Percentiles rank a stretch among this genome's conserved stretches.
These are phyloP conservation scores for Scaptomyza caliginosa DNA, from an alignment of 2,888 invertebrate genomes.

Conservation along the genomic window DNA sequence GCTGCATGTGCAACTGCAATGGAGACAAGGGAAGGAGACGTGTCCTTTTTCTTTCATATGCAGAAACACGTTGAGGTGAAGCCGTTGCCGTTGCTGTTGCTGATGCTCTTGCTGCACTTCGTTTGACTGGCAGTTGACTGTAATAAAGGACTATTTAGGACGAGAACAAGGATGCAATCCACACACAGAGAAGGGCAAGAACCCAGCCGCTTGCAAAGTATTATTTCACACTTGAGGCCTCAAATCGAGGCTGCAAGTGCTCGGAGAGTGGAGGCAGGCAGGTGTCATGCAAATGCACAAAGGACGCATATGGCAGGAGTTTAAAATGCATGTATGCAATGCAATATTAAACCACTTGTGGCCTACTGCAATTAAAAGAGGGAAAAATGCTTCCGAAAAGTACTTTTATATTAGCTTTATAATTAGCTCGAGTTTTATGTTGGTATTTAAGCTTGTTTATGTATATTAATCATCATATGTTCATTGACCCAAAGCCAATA, in stretches of 20 bases:
- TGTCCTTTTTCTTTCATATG: slow-evolving; percentile 47
- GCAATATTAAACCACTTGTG: slow-evolving; percentile 35
- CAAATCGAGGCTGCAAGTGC: slow-evolving; percentile 47
- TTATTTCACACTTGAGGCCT: slow-evolving; percentile 70
- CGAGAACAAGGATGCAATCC: slow-evolving; percentile 53
- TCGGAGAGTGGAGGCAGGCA: slow-evolving; percentile 26
- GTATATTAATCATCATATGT: neutral
- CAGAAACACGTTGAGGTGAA: slow-evolving; percentile 57
- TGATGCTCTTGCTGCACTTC: slow-evolving; percentile 65
- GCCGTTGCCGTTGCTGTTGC: no score
- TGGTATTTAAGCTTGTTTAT: neutral
- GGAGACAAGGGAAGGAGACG: neutral
- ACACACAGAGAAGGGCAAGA: neutral
- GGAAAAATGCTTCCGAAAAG: neutral
- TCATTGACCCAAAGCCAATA: neutral
- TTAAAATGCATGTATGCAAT: slow-evolving; percentile 22
- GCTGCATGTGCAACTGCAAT: slow-evolving; percentile 68
- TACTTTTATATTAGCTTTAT: slow-evolving; percentile 16
- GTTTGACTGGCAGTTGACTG: slow-evolving; percentile 80
- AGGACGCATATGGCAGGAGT: slow-evolving; percentile 5
- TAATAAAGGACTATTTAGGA: slow-evolving; percentile 78
- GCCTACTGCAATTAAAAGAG: slow-evolving; percentile 11
- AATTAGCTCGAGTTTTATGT: slow-evolving; percentile 13
- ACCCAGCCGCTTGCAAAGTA: slow-evolving; percentile 30
- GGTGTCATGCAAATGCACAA: slow-evolving; percentile 37